phyloP scores from a whole-genome alignment of 2,797 vertebrate species.

The Squalus acanthias region DNA sequence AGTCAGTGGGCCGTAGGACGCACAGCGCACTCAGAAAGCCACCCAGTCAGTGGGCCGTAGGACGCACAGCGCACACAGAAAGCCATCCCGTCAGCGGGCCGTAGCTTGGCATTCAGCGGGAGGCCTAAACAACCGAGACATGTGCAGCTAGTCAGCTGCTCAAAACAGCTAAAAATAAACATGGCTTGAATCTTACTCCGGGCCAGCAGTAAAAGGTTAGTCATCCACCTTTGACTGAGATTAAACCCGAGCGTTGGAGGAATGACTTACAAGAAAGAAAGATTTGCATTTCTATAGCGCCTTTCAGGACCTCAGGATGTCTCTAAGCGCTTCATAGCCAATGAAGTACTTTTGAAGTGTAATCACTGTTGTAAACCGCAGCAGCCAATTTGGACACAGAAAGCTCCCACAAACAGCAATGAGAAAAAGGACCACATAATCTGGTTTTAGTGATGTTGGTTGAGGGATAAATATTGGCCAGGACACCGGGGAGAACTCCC shows the following conservation, averaged over 20 bases:
- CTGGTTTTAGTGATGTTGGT: not conserved
- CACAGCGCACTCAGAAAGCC: too few species aligned
- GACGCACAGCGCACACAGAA: too few species aligned
- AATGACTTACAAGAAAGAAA: not conserved
- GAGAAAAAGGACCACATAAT: not conserved
- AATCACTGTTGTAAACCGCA: not conserved
- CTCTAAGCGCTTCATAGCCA: not conserved
- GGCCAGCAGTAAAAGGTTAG: not conserved
- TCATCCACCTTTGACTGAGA: not conserved
- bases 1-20: too few species aligned
- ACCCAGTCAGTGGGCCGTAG: too few species aligned
- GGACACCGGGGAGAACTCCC: not conserved
- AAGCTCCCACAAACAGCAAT: not conserved
- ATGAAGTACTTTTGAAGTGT: not conserved
- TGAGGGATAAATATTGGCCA: not conserved
- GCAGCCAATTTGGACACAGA: not conserved
- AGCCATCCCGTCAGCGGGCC: not conserved
- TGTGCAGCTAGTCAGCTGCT: not conserved
- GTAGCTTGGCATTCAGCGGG: not conserved
- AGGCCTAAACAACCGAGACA: not conserved
- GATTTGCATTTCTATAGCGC: not conserved
- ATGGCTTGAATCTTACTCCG: not conserved
- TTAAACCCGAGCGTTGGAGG: not conserved
- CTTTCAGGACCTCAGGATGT: not conserved
- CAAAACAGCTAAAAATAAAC: not conserved